phyloP scores from a whole-genome alignment of 2,797 vertebrate species.

The Acanthurus lineatus region DNA sequence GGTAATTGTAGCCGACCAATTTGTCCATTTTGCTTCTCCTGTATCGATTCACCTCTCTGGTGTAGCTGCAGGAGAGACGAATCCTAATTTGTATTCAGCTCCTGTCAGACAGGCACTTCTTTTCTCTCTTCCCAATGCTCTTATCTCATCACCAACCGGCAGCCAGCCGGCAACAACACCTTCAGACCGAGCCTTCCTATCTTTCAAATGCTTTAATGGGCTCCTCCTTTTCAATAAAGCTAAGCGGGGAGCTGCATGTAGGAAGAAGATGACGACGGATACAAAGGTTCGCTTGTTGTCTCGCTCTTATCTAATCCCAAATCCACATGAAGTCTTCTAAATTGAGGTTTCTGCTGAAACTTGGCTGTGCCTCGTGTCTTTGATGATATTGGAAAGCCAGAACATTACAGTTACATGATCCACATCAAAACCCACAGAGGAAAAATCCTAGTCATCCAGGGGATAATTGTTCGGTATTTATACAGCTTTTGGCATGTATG shows the following conservation, averaged over 20 bases:
- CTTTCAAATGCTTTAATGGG: constrained; percentile 73
- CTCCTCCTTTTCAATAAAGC: constrained; percentile 78
- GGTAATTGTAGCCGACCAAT: constrained; percentile 41
- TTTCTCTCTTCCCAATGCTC: constrained; percentile 54
- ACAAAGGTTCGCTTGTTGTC: constrained; percentile 57
- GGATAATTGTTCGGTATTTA: constrained; percentile 31
- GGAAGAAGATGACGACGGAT: constrained; percentile 66
- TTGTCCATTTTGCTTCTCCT: constrained; percentile 60
- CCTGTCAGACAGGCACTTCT: constrained; percentile 51
- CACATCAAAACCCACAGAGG: constrained; percentile 21
- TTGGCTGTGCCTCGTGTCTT: constrained; percentile 28
- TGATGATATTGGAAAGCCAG: constrained; percentile 43
- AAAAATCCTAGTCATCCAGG: constrained; percentile 20
- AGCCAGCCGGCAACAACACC: constrained; percentile 63
- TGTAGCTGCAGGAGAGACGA: constrained; percentile 51
- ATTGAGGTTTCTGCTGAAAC: constrained; percentile 50
- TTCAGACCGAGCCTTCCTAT: constrained; percentile 67
- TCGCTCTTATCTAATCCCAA: constrained; percentile 55
- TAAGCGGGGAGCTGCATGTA: constrained; percentile 52
- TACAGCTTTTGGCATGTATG: constrained; percentile 16
- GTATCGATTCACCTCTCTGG: constrained; percentile 51
- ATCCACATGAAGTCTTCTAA: constrained; percentile 49
- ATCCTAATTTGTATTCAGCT: constrained; percentile 74
- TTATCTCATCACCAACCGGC: constrained; percentile 78
- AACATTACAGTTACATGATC: constrained; percentile 36